These are phyloP conservation scores for Chaetops frenatus DNA, from an alignment of 2,113 vertebrate species.

Conservation along the genomic window DNA sequence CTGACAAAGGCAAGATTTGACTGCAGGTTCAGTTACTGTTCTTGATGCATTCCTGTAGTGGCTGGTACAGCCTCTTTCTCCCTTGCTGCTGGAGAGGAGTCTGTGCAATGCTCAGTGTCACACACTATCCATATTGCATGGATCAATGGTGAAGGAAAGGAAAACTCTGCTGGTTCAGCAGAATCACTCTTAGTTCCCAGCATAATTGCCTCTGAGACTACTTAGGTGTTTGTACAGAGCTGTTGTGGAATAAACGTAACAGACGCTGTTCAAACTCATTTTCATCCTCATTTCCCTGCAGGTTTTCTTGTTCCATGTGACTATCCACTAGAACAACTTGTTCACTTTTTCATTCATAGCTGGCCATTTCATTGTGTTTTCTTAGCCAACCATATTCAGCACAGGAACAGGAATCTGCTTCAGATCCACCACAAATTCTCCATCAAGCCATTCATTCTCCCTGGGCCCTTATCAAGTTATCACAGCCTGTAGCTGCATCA, in stretches of 20 bases:
- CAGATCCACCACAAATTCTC: not conserved
- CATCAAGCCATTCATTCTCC: not conserved
- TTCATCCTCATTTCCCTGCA: not conserved
- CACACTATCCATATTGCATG: not conserved
- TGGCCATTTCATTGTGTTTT: not conserved
- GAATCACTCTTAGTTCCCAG: not conserved
- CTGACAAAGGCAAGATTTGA: not conserved
- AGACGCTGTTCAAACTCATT: not conserved
- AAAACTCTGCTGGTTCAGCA: not conserved
- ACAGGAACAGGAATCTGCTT: not conserved
- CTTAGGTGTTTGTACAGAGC: not conserved
- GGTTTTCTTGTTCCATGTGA: not conserved
- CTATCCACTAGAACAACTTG: not conserved
- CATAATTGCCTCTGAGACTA: not conserved
- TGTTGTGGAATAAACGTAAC: not conserved
- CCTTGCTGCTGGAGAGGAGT: not conserved
- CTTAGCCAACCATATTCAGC: not conserved
- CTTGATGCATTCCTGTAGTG: not conserved
- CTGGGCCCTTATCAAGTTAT: not conserved
- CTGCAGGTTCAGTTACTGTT: not conserved
- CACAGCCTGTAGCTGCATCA: not conserved
- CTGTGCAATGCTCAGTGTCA: not conserved
- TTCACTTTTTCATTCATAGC: not conserved
- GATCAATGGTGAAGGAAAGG: not conserved
- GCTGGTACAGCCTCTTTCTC: not conserved